These are phyloP conservation scores for Oasisia sp. DNA, from an alignment of 2,888 invertebrate species.

Conservation along the genomic window DNA sequence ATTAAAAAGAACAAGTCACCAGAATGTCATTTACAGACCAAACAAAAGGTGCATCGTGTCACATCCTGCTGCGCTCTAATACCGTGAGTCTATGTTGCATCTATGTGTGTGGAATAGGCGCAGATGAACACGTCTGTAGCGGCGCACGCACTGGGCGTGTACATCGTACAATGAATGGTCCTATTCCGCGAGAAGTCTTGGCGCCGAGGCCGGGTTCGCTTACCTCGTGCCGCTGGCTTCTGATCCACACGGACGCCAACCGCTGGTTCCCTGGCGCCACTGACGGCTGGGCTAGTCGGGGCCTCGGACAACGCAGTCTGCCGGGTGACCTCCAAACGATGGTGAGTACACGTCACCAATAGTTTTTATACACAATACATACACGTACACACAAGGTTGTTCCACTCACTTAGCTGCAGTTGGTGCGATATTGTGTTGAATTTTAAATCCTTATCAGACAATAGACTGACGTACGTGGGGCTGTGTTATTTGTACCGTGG, in stretches of 20 bases:
- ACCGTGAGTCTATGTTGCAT: not conserved
- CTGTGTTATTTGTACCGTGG: not conserved
- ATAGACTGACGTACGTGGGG: not conserved
- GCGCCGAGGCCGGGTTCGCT: not conserved
- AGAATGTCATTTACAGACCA: too few relatives aligned
- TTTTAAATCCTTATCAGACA: not conserved
- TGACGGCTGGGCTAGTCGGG: not conserved
- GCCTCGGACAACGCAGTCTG: too few relatives aligned
- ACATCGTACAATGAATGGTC: not conserved
- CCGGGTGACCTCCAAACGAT: not conserved
- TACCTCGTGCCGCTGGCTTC: not conserved
- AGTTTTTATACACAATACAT: not conserved
- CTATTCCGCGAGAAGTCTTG: not conserved
- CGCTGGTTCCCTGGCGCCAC: not conserved
- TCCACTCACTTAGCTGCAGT: not conserved
- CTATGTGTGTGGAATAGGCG: not conserved
- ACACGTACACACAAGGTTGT: not conserved
- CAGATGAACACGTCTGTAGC: not conserved
- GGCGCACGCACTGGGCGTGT: not conserved
- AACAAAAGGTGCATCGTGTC: not conserved
- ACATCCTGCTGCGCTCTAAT: not conserved
- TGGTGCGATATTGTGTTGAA: not conserved
- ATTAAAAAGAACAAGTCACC: too few relatives aligned
- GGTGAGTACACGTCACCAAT: not conserved
- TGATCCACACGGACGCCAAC: not conserved